A percentile compares a stretch with the other conserved stretches of the same genome.
phyloP scores from a whole-genome alignment of 2,113 vertebrate genomes.

The Pithys albifrons region DNA sequence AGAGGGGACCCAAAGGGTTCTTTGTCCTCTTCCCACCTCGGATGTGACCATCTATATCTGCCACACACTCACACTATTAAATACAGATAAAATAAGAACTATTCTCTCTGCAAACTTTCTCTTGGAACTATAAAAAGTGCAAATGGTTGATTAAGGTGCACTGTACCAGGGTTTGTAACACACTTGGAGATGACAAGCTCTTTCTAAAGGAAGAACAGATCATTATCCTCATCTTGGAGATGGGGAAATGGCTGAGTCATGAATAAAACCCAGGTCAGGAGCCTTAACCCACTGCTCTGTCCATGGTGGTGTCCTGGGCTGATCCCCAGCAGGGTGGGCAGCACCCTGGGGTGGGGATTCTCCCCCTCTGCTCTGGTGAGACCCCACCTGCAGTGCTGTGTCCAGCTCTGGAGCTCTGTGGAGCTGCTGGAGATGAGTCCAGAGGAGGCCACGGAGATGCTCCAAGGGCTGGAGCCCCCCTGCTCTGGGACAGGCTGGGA shows the following conservation, averaged over 20 bases:
- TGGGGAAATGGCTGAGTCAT: neutral
- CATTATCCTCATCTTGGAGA: neutral
- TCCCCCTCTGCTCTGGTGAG: neutral
- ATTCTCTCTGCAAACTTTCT: neutral
- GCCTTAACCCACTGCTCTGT: neutral
- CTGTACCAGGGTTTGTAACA: neutral
- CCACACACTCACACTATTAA: neutral
- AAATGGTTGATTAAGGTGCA: neutral
- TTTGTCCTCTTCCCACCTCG: neutral
- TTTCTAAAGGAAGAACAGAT: conserved; percentile 6
- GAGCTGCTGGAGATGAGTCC: fast-evolving
- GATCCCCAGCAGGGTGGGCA: neutral
- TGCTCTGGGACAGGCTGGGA: neutral
- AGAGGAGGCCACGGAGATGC: fast-evolving
- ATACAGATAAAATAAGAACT: neutral
- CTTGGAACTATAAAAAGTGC: neutral
- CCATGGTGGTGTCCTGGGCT: neutral
- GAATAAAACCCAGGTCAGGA: neutral
- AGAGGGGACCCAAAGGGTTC: neutral
- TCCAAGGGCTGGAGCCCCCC: neutral
- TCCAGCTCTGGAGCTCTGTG: fast-evolving
- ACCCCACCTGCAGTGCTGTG: fast-evolving
- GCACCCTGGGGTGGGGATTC: neutral
- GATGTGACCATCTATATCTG: neutral
- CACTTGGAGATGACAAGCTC: neutral